These are phyloP conservation scores for Melanotus villosus DNA, from an alignment of 2,888 invertebrate genomes.

Conservation along the genomic window DNA sequence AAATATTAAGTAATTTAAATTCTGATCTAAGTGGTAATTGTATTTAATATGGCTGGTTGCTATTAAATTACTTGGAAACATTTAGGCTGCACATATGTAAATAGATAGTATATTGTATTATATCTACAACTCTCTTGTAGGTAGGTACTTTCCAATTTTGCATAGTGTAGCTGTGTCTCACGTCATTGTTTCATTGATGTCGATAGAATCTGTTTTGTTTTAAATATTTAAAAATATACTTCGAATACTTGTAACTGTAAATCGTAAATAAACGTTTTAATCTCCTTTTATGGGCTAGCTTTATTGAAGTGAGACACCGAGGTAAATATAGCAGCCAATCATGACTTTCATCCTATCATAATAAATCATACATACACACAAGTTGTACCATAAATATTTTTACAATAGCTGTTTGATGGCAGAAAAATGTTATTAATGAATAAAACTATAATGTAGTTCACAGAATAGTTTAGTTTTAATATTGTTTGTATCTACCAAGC, in stretches of 20 bases:
- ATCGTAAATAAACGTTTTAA: no score
- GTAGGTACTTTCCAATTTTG: not conserved
- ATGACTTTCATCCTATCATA: constrained; percentile 39
- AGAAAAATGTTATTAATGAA: constrained; percentile 26
- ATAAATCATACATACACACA: constrained; percentile 43
- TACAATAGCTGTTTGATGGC: constrained; percentile 49
- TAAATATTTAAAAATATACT: no score
- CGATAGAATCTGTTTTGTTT: constrained; percentile 22
- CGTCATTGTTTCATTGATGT: not conserved
- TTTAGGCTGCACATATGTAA: constrained; percentile 12
- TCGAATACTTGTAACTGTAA: no score
- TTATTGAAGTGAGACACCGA: no score
- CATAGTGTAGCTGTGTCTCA: constrained; percentile 15
- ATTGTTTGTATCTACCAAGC: constrained; percentile 62
- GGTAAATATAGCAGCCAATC: constrained; percentile 52
- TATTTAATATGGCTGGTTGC: constrained; percentile 40
- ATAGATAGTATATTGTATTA: not conserved
- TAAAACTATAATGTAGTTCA: constrained; percentile 52
- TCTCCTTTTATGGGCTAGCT: no score
- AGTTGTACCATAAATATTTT: constrained; percentile 50
- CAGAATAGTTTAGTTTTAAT: constrained; percentile 56
- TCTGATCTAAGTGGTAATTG: constrained; percentile 15
- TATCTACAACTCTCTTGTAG: constrained; percentile 1
- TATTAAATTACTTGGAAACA: constrained; percentile 33
- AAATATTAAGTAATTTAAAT: not conserved